Conservation (phyloP, 2,113 vertebrate genomes). For the Oxyura jamaicensis region DNA sequence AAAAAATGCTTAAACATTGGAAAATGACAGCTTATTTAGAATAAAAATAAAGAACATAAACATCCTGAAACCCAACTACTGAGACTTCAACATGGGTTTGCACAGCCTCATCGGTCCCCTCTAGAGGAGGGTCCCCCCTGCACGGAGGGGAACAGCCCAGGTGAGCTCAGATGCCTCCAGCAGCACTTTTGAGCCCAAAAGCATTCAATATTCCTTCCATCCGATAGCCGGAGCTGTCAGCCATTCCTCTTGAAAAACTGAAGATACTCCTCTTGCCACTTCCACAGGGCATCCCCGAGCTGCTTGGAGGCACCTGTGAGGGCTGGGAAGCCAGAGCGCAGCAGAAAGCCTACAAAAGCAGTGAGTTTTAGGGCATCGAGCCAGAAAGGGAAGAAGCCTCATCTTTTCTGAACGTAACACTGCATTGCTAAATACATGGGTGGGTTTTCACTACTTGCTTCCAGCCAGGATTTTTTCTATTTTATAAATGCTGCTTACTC, state of each 20-base stretch:
- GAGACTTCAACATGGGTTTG: not conserved
- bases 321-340: accelerated
- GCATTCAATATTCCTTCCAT: not conserved
- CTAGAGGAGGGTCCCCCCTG: accelerated
- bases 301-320: not conserved
- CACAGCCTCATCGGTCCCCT: not conserved
- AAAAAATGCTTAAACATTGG: not conserved
- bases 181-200: not conserved
- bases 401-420: not conserved
- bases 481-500: not conserved
- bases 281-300: not conserved
- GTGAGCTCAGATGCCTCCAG: accelerated
- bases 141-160: accelerated
- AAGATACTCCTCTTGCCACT: not conserved
- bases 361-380: not conserved
- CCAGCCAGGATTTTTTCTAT: not conserved
- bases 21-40: not conserved
- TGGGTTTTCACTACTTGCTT: not conserved
- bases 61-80: accelerated
- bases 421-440: not conserved
- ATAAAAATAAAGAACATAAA: not conserved
- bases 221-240: not conserved
- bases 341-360: accelerated
- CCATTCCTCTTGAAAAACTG: not conserved
- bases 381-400: not conserved